These are phyloP conservation scores for Junco hyemalis DNA, from an alignment of 2,113 vertebrate genomes.

Conservation along the genomic window DNA sequence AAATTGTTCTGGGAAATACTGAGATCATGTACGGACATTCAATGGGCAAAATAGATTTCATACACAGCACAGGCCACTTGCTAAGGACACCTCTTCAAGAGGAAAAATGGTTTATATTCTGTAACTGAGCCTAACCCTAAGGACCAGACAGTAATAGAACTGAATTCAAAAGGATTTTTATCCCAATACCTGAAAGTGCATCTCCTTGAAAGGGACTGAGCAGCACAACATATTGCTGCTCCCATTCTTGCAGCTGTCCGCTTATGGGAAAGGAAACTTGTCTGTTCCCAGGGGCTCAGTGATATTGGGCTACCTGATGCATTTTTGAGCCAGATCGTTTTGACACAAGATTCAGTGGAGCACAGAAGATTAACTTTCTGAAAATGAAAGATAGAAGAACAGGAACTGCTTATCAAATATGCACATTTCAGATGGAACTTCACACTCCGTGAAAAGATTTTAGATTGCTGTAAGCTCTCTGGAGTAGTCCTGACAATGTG, in stretches of 20 bases:
- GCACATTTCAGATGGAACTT: slow-evolving; percentile 82
- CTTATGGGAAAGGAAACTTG: not conserved
- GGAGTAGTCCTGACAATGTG: slow-evolving; percentile 78
- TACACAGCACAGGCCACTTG: not conserved
- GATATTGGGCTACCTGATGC: slow-evolving; percentile 38
- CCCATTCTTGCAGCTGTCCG: not conserved
- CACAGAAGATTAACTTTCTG: slow-evolving; percentile 77
- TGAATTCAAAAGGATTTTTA: not conserved
- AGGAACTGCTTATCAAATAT: slow-evolving; percentile 79
- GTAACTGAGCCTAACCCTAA: not conserved
- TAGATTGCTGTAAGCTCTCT: slow-evolving; percentile 83
- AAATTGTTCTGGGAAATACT: not conserved
- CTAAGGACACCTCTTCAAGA: not conserved
- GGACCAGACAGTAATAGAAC: not conserved
- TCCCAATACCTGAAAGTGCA: not conserved
- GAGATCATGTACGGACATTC: accelerated
- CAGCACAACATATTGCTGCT: not conserved
- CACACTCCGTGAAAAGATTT: slow-evolving; percentile 80
- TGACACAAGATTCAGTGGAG: slow-evolving; percentile 39
- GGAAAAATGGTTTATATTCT: not conserved
- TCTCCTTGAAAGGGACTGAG: not conserved
- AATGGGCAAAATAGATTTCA: not conserved
- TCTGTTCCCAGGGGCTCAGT: not conserved
- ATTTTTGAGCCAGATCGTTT: slow-evolving; percentile 20
- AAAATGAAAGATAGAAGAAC: slow-evolving; percentile 76